These are phyloP conservation scores for Agelas oroides DNA, from an alignment of 37 sponge, comb jelly and placozoan genomes.

Conservation along the genomic window DNA sequence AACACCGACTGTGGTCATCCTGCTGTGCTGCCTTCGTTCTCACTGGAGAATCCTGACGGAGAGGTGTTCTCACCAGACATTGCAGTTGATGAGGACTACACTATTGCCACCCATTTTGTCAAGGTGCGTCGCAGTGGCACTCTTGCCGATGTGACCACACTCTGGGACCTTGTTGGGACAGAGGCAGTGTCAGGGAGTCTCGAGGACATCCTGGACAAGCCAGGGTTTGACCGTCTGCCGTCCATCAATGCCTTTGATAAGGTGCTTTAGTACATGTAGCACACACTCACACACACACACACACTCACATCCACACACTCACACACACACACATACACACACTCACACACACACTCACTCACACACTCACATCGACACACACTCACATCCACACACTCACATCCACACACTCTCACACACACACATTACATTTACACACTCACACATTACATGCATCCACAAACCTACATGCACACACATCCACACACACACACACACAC, in stretches of 20 bases:
- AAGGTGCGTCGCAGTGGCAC: constrained; percentile 81
- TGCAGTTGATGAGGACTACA: constrained; percentile 7
- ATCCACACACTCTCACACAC: not conserved
- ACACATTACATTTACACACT: not conserved
- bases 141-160: constrained; percentile 72
- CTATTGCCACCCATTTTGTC: constrained; percentile 88
- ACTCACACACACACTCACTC: not conserved
- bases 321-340: not conserved
- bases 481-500: not conserved
- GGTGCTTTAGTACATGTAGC: constrained; percentile 2
- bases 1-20: no score
- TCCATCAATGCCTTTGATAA: constrained; percentile 89
- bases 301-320: constrained; percentile 22
- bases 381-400: constrained; percentile 19
- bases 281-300: not conserved
- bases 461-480: no score
- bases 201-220: constrained; percentile 52
- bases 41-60: not conserved
- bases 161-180: constrained; percentile 85
- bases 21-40: not conserved
- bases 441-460: constrained; percentile 19
- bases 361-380: not conserved
- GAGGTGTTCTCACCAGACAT: not conserved
- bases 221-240: constrained; percentile 75
- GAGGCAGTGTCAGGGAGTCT: constrained; percentile 81